Base-by-base conservation (phyloP, 2,113 vertebrate species). In the Mellivora capensis region DNA sequence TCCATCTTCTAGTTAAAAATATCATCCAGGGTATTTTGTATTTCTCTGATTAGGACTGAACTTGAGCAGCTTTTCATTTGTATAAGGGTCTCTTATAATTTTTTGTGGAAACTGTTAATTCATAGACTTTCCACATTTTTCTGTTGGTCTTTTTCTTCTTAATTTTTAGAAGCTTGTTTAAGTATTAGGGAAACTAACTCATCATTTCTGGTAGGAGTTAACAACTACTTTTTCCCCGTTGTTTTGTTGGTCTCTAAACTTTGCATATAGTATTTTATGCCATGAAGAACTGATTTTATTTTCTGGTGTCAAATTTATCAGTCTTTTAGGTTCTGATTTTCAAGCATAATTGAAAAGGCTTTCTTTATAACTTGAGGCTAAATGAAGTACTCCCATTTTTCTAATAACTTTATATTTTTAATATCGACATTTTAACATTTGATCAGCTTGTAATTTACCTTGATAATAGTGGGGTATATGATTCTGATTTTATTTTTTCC, bases 401-500 rank as follows among this genome's bases (percentile, higher is more conserved):
- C 18, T 87, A 39, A 21, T 37, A 87, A 76, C 49, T 80, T 93
- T 69, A 20, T 54, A 8, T 42, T 49, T 61, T 88, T 61, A 37
- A 13, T 79, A 90, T 62, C 52, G 39, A 67, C 18, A 11, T 91
- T 88, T 86, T 77, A 71, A 64, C 14, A 77, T 82, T 81, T 93
- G 23, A 27, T 76, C 37, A 82, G 49, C 52, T 85, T 84, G 47
- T 34, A 64, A 72, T 69, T 89, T 91, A 31, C 72, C 31, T 49
- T 61, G 7, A 52, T 87, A 4, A 44, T 84, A 6, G 12, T 79
- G 23, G 13, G 14, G 72, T 94, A 81, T 83, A 72, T 34, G 67
- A 96, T 31, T 95, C 11, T 11, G 94, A 71, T 12, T 76, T 83
- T 49, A 57, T 54, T 92, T 94, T 91, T 92, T 85, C 44, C 59